These are phyloP conservation scores for Cosmopolites sordidus DNA, from an alignment of 2,888 invertebrate species.

Conservation along the genomic window DNA sequence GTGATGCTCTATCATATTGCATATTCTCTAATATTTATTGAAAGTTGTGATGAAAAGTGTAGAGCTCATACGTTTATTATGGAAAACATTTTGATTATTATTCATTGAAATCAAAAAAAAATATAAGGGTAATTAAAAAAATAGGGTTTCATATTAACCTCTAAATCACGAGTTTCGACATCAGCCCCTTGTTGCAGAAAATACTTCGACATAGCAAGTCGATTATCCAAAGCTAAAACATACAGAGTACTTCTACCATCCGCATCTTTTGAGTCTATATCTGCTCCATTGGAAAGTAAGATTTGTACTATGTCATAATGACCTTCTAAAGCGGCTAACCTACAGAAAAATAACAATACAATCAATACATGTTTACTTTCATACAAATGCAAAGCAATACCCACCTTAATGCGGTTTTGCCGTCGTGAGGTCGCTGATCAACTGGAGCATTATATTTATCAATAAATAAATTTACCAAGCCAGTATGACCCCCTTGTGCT, in stretches of 20 bases:
- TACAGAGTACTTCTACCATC: conserved; percentile 90
- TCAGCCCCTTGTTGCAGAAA: conserved; percentile 75
- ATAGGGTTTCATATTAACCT: too few species aligned
- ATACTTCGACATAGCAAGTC: conserved; percentile 77
- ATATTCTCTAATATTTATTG: too few species aligned
- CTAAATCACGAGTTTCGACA: conserved; percentile 83
- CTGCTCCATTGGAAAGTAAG: conserved; percentile 70
- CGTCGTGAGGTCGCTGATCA: conserved; percentile 85
- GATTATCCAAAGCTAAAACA: conserved; percentile 83
- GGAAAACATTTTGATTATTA: too few species aligned
- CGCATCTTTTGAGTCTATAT: conserved; percentile 84
- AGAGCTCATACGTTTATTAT: too few species aligned
- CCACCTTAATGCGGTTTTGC: conserved; percentile 78
- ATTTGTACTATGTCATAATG: conserved; percentile 75
- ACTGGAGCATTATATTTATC: conserved; percentile 74
- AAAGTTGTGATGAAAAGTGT: too few species aligned
- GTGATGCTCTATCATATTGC: too few species aligned
- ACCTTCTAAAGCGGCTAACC: conserved; percentile 77
- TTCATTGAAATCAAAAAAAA: too few species aligned
- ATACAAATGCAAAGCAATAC: too few species aligned
- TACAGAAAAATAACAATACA: too few species aligned
- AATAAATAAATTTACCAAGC: conserved; percentile 61
- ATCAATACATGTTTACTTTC: conserved; percentile 1
- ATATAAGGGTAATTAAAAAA: too few species aligned
- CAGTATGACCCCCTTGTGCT: conserved; percentile 81